Evolutionary conservation across 2,113 vertebrate species (phyloP), one percentile per base, ranked within the genome.

Genomic region (Oryzias woworae): DNA sequence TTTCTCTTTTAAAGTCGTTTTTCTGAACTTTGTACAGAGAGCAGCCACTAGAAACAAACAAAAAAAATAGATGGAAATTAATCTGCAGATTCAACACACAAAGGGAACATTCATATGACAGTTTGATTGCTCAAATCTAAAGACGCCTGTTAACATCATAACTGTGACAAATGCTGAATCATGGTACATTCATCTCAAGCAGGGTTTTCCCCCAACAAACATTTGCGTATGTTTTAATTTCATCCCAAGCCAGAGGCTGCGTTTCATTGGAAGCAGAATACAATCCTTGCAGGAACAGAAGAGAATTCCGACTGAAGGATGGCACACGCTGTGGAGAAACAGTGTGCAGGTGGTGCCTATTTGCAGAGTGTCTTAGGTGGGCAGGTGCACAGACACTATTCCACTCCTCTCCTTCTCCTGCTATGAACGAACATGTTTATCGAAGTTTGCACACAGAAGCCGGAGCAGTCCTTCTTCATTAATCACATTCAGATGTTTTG

Each of bases 301-400:
- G 15, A 56, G 45, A 65, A 49, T 6, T n/a, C 24, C 70, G 66
- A 65, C 66, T 50, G 49, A 63, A 73, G 49, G 70, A 53, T 62
- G 56, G 47, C 53, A 42, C 4, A 44, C 41, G 51, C 41, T 62
- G 55, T 62, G 49, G 24, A 61, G 66, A 84, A 71, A 54, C 59
- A 71, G 64, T 66, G 69, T 26, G 72, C 80, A 85, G 82, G 80
- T 80, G 82, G 85, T 63, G 77, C 73, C 73, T 87, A 78, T 85
- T 88, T 80, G 80, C 64, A 73, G 77, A 65, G 56, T 41, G 43
- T 73, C 60, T 80, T 64, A 59, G 77, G 85, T 84, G 77, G 73
- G 79, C 62, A 84, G 83, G 73, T 75, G 68, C 77, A 75, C 69
- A 80, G 78, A 82, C 66, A 62, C 63, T 50, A 51, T 58, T 62